Conservation (phyloP, 2,888 invertebrate genomes). For the Diachrysia chrysitis region DNA sequence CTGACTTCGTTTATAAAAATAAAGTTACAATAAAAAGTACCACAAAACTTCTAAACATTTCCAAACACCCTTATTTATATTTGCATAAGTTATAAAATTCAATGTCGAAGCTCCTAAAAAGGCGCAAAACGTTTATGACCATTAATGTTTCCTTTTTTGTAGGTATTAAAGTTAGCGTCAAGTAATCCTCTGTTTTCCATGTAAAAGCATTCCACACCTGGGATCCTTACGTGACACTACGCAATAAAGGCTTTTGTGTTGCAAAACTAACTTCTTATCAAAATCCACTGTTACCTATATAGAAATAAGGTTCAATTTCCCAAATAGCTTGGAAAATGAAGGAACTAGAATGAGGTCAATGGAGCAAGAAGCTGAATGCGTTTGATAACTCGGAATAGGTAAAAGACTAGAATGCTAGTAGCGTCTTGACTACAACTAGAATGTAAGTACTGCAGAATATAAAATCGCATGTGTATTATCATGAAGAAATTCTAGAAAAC, state of each 20-base stretch:
- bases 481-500: neutral
- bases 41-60: conserved; percentile 13
- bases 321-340: conserved; percentile 35
- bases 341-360: conserved; percentile 76
- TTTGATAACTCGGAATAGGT: conserved; percentile 69
- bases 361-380: conserved; percentile 82
- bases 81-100: conserved; percentile 48
- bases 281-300: conserved; percentile 49
- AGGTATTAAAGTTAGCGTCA: conserved; percentile 76
- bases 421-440: conserved; percentile 44
- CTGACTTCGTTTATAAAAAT: conserved; percentile 65
- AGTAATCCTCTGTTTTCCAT: conserved; percentile 79
- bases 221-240: conserved; percentile 83
- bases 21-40: conserved; percentile 41
- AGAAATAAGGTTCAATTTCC: conserved; percentile 56
- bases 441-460: conserved; percentile 41
- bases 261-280: conserved; percentile 51
- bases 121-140: conserved; percentile 56
- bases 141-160: conserved; percentile 70
- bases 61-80: conserved; percentile 33
- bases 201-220: conserved; percentile 86
- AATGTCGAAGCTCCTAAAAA: conserved; percentile 29
- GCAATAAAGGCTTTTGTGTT: conserved; percentile 77
- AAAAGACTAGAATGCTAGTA: conserved; percentile 46
- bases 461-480: conserved; percentile 24